phyloP scores from a whole-genome alignment of 2,797 vertebrate genomes.

The Sitta carolinensis region DNA sequence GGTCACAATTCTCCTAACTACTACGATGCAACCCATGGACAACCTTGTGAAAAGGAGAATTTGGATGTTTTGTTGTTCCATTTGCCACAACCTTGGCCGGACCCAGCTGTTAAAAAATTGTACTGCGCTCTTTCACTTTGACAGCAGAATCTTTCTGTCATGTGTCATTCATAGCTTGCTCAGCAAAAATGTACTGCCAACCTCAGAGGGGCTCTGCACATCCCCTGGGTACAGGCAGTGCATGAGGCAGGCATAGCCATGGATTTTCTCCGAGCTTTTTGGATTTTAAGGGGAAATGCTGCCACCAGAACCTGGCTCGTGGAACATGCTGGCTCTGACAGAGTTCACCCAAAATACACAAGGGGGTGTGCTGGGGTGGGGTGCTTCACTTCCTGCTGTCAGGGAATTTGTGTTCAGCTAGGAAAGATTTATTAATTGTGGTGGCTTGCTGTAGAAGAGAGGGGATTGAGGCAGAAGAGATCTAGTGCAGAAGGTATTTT shows the following conservation, averaged over 20 bases:
- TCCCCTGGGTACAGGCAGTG: background rate
- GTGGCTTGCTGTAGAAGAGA: background rate
- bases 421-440: background rate
- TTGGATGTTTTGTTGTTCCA: background rate
- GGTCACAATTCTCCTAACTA: background rate
- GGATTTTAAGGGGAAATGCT: background rate
- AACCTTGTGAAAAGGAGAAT: background rate
- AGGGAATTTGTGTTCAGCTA: background rate
- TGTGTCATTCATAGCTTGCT: background rate
- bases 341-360: background rate
- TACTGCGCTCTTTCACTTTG: background rate
- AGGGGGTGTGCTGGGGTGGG: background rate
- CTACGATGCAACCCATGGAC: background rate
- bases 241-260: background rate
- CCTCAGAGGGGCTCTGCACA: background rate
- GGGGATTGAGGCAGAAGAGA: background rate
- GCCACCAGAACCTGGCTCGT: background rate
- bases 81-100: background rate
- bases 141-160: background rate
- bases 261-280: conserved; percentile 7
- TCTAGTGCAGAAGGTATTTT: conserved; percentile 7
- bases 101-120: background rate
- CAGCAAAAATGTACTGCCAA: background rate
- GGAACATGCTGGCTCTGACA: background rate
- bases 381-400: background rate